These are phyloP conservation scores for Penaeus indicus DNA, from an alignment of 1,140 invertebrate genomes.

Conservation along the genomic window DNA sequence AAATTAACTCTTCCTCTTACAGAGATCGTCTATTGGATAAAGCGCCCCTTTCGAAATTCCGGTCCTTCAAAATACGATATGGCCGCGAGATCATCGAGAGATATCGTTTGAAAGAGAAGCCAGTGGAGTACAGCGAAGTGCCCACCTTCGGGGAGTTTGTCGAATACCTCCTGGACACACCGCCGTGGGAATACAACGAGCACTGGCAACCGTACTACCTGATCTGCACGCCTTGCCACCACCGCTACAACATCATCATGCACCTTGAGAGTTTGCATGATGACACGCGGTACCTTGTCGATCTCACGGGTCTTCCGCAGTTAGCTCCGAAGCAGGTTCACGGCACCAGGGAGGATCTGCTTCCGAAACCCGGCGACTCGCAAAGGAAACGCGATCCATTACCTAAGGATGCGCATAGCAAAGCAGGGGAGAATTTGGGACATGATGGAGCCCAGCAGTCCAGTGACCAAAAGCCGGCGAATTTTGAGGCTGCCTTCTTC, in stretches of 20 bases:
- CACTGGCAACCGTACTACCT: conserved; percentile 72
- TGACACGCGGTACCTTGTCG: conserved; percentile 48
- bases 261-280: conserved; percentile 71
- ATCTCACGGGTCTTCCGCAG: conserved; percentile 32
- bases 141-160: conserved; percentile 63
- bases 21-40: conserved; percentile 51
- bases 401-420: not conserved
- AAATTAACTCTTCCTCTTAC: not conserved
- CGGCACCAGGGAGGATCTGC: not conserved
- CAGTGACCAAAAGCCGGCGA: not conserved
- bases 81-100: conserved; percentile 50
- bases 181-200: conserved; percentile 68
- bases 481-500: conserved; percentile 67
- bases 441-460: not conserved
- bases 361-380: not conserved
- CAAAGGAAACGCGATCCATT: not conserved
- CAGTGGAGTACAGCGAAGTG: conserved; percentile 45
- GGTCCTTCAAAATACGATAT: conserved; percentile 40
- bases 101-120: conserved; percentile 21
- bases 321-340: conserved; percentile 25
- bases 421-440: too few species aligned
- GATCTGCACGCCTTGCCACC: conserved; percentile 71
- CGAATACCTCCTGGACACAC: conserved; percentile 53
- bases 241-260: conserved; percentile 71
- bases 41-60: conserved; percentile 21